Evolutionary conservation across 2,797 vertebrate genomes (phyloP).

Genomic region (Perodicticus potto): DNA sequence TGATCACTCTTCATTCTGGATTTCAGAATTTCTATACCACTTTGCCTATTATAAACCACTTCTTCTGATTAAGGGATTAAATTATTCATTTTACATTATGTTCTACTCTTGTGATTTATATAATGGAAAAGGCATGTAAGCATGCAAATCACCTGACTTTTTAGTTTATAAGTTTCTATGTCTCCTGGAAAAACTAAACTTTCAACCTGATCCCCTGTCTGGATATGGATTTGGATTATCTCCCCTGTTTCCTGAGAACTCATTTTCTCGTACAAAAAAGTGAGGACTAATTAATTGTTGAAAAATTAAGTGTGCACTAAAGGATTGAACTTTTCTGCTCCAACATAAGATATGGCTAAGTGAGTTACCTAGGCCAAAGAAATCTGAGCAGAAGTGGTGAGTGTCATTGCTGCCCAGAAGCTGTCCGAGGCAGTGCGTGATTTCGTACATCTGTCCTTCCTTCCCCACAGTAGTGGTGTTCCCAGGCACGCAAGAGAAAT

Average conservation of each 20-base stretch:
- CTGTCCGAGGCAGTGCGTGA: accelerated
- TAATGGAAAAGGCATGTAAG: not conserved
- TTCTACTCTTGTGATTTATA: not conserved
- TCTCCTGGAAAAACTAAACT: not conserved
- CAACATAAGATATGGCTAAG: too few relatives aligned
- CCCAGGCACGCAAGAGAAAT: not conserved
- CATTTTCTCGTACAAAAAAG: not conserved
- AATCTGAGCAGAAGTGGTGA: not conserved
- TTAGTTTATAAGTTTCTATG: not conserved
- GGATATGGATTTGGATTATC: not conserved
- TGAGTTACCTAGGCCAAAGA: not conserved
- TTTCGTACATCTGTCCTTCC: not conserved
- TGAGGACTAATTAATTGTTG: not conserved
- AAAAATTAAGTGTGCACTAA: not conserved
- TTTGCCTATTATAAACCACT: not conserved
- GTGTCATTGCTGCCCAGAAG: accelerated
- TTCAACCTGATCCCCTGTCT: not conserved
- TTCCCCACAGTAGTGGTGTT: not conserved
- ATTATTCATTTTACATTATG: not conserved
- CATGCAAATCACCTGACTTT: not conserved
- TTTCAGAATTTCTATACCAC: not conserved
- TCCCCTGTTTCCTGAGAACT: not conserved
- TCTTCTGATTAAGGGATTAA: not conserved
- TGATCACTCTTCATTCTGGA: not conserved
- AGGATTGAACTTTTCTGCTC: not conserved